Evolutionary conservation across 2,113 vertebrate genomes (phyloP), one percentile per base, ranked within the genome.

Genomic region (Notothenia coriiceps): DNA sequence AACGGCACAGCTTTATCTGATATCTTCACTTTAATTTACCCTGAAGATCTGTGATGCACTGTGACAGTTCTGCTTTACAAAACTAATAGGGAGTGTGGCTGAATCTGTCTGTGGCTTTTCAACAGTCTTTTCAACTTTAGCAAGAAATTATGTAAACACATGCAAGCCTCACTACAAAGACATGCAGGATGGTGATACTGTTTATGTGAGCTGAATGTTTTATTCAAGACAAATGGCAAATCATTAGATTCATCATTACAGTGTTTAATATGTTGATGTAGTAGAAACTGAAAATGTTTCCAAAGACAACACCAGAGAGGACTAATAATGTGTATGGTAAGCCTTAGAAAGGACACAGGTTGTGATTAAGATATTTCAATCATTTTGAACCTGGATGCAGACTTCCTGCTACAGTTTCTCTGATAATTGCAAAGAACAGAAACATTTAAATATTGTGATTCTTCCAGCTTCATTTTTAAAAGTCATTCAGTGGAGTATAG

Each of bases 41-140:
- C 44, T 76, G 57, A 52, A 68, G 51, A 70, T 59, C 40, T 69
- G 55, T 56, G 73, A 80, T 51, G 74, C 57, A 61, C 46, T 73
- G 15, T 35, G 35, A 40, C 6, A 7, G 35, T 40, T 40, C 35
- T 40, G 35, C 35, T 40, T 40, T 40, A 35, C 66, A 66, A 75
- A 61, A n/a, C 18, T 75, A 61, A 71, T 57, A 40, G 11, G 20
- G 2, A 70, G 1, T 8, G 55, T 14, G 18, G 5, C 7, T 54
- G 15, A 15, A 29, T 74, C 6, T 14, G 20, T 64, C 62, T 67
- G 6, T 46, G 33, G 49, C 55, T 68, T 20, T 47, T 80, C 69
- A 73, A 56, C 43, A 56, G 20, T 35, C 64, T 25, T 54, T 71
- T 51, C 10, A 63, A 63, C 49, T 40, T 20, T 7, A 63, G 56